Evolutionary conservation across 1,140 invertebrate genomes (phyloP), one percentile per base, ranked within the genome.

Genomic region (Ips nitidus): DNA sequence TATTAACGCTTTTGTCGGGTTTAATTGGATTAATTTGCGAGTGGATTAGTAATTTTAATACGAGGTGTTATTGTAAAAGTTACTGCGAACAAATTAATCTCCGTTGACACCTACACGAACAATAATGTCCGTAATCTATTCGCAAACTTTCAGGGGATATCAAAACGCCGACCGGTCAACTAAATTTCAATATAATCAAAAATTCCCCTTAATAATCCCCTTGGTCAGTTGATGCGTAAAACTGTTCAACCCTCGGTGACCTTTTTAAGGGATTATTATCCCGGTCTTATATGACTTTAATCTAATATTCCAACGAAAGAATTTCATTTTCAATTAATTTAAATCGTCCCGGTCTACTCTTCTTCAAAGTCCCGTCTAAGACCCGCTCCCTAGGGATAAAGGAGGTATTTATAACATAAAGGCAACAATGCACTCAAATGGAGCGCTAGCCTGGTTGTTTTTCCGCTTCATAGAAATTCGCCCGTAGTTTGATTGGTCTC

Each of bases 281-380:
- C 66, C 63, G 42, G 63, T 65, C 63, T 65, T 65, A 65, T 65
- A 65, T 65, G 53, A 65, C 22, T 65, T 65, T 65, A 70, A 73
- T 73, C 59, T 64, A 73, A 68, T 70, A 70, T 67, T 67, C 52
- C n/a, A 55, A 47, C 57, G 38, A 52, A 73, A 71, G 73, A 75
- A 73, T 75, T 75, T 75, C 69, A 71, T 73, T 75, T 75, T 67
- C 69, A 68, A 73, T 75, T 75, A 75, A 75, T 75, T 75, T 71
- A 64, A 73, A 73, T 67, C 65, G 61, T 55, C 43, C 52, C 52
- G 53, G 55, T 69, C 50, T 62, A 7, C 40, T 66, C 58, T 62
- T 61, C 70, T 72, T 69, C 47, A 69, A 72, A 72, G 74, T 70
- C 58, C 52, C 52, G 52, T 39, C 62, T 61, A 36, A 69, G 57